Evolutionary conservation across 2,888 invertebrate species (phyloP), one percentile per base, ranked within the genome.

Genomic region (Meiosimyza platycephala): DNA sequence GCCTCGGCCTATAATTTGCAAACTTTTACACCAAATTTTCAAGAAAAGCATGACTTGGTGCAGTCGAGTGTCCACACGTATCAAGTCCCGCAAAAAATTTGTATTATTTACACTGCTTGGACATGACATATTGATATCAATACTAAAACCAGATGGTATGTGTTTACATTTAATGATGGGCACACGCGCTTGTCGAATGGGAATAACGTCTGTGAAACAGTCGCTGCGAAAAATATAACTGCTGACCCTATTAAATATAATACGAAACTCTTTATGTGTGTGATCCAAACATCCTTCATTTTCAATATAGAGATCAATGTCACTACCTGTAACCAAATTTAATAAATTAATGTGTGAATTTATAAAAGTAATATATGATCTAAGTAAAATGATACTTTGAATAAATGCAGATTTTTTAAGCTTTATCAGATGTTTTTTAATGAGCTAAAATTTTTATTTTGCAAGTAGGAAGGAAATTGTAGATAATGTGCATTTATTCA

Each of bases 111-210:
- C 90, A 4, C 93, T 94, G 5, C 93, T 88, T 18, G 90, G 89
- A 63, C 92, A 93, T 78, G 92, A 92, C 82, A 94, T 91, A 69
- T 92, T 93, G 48, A 95, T 88, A 84, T 95, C 95, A 79, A 93
- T 91, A 79, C 90, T 90, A 28, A 91, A 89, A 0, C 88, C 87
- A 0, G 92, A 92, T 13, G 88, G 87, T 2, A 86, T 78, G 82
- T 94, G 93, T 75, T 89, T 88, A 83, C 93, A 92, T 82, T 93
- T 94, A 13, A 95, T 90, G 75, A 95, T 93, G 40, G 95, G 95
- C 6, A 93, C 93, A 83, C 92, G 92, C 15, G 95, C 94, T 65
- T 89, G 88, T 0, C 92, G 91, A 79, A 94, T 93, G 62, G 91
- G 86, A 33, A 91, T 81, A 18, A 93, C 86, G 69, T 91, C 89